Conservation (phyloP, 64 coral and sea anemone genomes). For the Dendrophyllia cribrosa region DNA sequence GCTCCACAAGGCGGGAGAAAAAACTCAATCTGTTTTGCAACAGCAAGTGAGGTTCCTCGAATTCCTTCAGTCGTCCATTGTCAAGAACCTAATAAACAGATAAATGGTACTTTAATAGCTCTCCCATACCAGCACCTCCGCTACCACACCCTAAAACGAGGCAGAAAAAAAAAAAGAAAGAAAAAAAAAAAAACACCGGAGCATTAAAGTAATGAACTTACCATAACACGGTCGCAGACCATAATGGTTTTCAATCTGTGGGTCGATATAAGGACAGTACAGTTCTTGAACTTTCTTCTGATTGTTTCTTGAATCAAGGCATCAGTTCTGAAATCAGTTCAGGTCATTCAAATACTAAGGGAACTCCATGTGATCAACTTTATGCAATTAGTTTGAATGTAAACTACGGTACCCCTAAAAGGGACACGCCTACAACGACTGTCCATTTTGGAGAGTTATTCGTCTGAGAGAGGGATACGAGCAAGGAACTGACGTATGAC, state of each 20-base stretch:
- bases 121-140: too few species aligned
- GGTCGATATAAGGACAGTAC: conserved; percentile 79
- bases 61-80: conserved; percentile 77
- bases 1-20: conserved; percentile 77
- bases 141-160: too few species aligned
- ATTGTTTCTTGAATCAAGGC: conserved; percentile 83
- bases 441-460: too few species aligned
- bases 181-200: neutral
- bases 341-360: neutral
- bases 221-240: conserved; percentile 80
- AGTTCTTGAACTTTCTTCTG: conserved; percentile 69
- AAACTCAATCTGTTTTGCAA: conserved; percentile 64
- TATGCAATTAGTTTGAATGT: too few species aligned
- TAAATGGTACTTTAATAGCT: neutral
- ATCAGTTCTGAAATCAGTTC: conserved; percentile 63
- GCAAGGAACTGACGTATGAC: too few species aligned
- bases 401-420: too few species aligned
- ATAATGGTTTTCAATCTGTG: conserved; percentile 81
- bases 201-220: neutral
- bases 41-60: conserved; percentile 83
- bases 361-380: neutral
- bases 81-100: conserved; percentile 68
- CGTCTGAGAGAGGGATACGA: too few species aligned
- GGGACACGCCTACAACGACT: too few species aligned
- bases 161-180: neutral